Evolutionary conservation across 2,113 vertebrate species (phyloP).

Genomic region (Piaya cayana): DNA sequence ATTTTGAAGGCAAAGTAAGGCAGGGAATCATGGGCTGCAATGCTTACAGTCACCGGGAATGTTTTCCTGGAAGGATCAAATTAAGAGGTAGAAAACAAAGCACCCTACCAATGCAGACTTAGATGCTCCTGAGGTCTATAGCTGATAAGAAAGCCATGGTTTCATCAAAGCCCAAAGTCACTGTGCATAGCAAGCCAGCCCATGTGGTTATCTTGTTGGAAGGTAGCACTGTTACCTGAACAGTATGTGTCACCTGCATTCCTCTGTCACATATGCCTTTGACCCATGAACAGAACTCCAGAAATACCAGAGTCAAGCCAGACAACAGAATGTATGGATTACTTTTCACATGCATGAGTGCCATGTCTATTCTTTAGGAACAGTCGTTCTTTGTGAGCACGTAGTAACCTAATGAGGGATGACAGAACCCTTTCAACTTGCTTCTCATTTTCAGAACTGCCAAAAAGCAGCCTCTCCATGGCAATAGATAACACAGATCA

Average conservation of each 20-base stretch:
- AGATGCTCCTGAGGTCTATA: background rate
- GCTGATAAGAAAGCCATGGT: background rate
- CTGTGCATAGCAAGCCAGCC: background rate
- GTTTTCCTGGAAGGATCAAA: background rate
- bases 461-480: background rate
- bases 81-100: background rate
- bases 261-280: background rate
- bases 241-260: background rate
- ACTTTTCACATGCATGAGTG: background rate
- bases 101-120: background rate
- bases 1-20: background rate
- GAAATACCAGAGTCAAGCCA: background rate
- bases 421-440: background rate
- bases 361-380: background rate
- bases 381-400: background rate
- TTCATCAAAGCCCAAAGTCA: background rate
- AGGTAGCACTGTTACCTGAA: background rate
- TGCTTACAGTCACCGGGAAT: background rate
- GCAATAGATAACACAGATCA: constrained; percentile 1
- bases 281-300: background rate
- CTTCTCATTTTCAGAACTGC: constrained; percentile 11
- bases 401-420: background rate
- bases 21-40: background rate
- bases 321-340: background rate
- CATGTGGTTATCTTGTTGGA: background rate